Conservation (phyloP, 2,888 invertebrate species). For the Pollenia amentaria region DNA sequence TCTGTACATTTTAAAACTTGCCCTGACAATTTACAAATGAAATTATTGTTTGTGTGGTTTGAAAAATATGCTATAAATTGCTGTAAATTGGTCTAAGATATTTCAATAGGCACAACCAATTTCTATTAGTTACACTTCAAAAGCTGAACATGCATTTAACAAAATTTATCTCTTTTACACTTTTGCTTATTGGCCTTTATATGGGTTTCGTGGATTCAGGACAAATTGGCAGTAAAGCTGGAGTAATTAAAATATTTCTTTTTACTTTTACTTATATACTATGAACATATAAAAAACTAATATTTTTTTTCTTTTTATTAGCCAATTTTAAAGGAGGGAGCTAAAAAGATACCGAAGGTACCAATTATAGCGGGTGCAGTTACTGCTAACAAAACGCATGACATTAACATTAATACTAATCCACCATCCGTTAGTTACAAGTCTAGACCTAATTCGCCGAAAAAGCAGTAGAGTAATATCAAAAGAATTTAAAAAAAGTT, state of each 20-base stretch:
- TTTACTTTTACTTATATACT: not conserved
- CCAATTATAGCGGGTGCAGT: conserved; percentile 7
- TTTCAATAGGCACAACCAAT: not conserved
- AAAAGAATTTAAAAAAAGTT: not conserved
- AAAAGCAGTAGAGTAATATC: not conserved
- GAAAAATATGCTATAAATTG: conserved; percentile 21
- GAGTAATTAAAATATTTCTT: conserved; percentile 16
- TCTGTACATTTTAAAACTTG: not conserved
- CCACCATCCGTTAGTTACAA: conserved; percentile 40
- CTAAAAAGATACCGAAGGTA: conserved; percentile 23
- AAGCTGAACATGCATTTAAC: conserved; percentile 11
- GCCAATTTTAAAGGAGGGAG: conserved; percentile 17
- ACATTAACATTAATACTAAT: conserved; percentile 43
- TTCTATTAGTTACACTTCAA: not conserved
- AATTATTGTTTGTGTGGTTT: not conserved
- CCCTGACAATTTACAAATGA: not conserved
- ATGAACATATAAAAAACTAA: not conserved
- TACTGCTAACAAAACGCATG: conserved; percentile 40
- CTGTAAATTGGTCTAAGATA: not conserved
- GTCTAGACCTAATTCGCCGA: conserved; percentile 43
- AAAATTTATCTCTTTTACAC: not conserved
- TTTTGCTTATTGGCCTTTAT: not conserved
- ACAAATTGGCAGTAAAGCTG: conserved; percentile 16
- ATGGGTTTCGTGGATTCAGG: conserved; percentile 1
- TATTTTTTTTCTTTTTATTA: not conserved